Evolutionary conservation across 2,888 invertebrate species (phyloP), one percentile per base, ranked within the genome.

Genomic region (Esperia sulphurella): DNA sequence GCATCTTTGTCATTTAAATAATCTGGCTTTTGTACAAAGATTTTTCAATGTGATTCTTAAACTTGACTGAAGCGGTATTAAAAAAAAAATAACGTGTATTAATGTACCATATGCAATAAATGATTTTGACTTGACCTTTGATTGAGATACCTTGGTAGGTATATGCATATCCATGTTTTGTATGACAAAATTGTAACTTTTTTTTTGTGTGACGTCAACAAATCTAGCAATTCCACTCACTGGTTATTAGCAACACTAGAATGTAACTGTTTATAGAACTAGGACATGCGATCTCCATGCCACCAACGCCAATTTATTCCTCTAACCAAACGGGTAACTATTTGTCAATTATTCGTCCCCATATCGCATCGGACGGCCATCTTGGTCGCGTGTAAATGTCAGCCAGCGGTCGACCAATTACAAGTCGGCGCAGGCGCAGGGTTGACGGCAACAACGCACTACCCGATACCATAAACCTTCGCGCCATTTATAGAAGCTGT

Each of bases 341-440:
- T 89, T 88, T 87, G 88, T 89, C 88, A 89, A 86, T 85, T 81
- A 79, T 74, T 76, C 73, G 77, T 80, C 83, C 71, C 65, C 72
- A 75, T 81, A 79, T 79, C 80, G 75, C 76, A 66, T 71, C 74
- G 71, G 58, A 8, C 85, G 74, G 85, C 86, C 86, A 87, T 88
- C 86, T 87, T 85, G 84, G 57, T 64, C 54, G 71, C 85, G 75
- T 83, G 88, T 86, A 84, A 83, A 83, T 83, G 88, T 88, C 88
- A 86, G 73, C 78, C 73, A 74, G 72, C 79, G 72, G 79, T 71
- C 81, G 79, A 85, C 88, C 88, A 89, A 88, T 89, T 88, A 88
- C 87, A 85, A 76, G 74, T 56, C 71, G 67, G 80, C 83, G 83
- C 83, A 72, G 70, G 83, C 84, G 83, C 83, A 71, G 54, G 53